Base-by-base conservation (phyloP, 2,888 invertebrate species). In the Rhopalosiphum nymphaeae region DNA sequence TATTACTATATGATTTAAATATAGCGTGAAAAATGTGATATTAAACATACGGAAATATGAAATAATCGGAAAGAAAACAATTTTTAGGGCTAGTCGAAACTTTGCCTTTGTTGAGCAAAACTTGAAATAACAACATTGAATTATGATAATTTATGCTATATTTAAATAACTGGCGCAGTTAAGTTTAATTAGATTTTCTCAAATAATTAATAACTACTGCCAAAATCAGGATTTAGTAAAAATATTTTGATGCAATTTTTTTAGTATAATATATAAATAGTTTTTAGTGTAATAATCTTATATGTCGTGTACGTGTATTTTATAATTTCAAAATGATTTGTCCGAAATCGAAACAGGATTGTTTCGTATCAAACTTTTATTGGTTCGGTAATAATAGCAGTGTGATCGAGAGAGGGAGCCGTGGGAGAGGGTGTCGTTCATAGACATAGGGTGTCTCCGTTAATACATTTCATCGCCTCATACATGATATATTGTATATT, bases 401-500 rank as follows among this genome's bases (percentile, higher is more conserved):
- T 61, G 29, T 29, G 29, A 29, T 29, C 29, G 26, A 1, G 29
- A 29, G 26, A 26, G 29, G 7, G 61, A 61, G 61, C 0, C 1
- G 11, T 61, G 61, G 11, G 29, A 29, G 29, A 4, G 67, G 67
- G 13, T 67, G n/a, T 67, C 5, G 5, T 36, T 67, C 7, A 67
- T 67, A 67, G 67, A 67, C 16, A 53, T 86, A 46, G 16, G 46
- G 67, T 36, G 46, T 49, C 84, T 29, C 42, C 44, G 84, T 91
- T 56, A 91, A 92, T 87, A 88, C 53, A 53, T 53, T 42, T 92
- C 87, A 88, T 67, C 92, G 67, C 57, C 46, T 61, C 86, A 25
- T 26, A 29, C 36, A 29, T 5, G 29, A 78, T 78, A 78, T n/a
- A n/a, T 67, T 36, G 46, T n/a, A 25, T 29, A 3, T 49, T 91